Base-by-base conservation (phyloP, 2,888 invertebrate genomes). In the Aelia acuminata region DNA sequence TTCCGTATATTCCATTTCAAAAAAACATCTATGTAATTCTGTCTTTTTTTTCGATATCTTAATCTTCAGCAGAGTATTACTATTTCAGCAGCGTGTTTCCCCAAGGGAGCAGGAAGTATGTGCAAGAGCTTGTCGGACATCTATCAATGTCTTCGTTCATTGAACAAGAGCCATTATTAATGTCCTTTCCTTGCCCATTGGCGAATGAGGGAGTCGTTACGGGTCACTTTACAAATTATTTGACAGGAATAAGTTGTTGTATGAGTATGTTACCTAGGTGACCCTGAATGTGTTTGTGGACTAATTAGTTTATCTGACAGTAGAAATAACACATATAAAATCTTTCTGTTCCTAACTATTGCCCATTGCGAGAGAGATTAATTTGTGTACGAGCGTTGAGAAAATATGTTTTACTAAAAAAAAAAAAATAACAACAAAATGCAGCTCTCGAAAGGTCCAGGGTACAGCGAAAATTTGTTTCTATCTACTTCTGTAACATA, bases 101-200 rank as follows among this genome's bases (percentile, higher is more conserved):
- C 35, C 15, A 4, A 39, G 80, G 11, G 43, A 43, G 80, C 43
- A 43, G 80, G 80, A 43, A 80, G 80, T 39, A n/a, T n/a, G n/a
- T 80, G 43, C 80, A 43, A 80, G 80, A 3, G 8, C 80, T 47
- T 80, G 80, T 47, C 80, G 22, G n/a, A 20, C 80, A 80, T 80
- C 39, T 80, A 80, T 80, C 80, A 80, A 80, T 47, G 80, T 80
- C n/a, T n/a, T n/a, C 80, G 20, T 80, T 43, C 80, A 43, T 80
- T 80, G 80, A 80, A 80, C 43, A 80, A 22, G 43, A 39, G 22
- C 22, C 43, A 80, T 80, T 43, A 80, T 43, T 80, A 80, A 80
- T 80, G 43, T 47, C 8, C n/a, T 47, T 47, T 47, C 43, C 80
- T 80, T 80, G 80, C 11, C 39, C 43, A 80, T 11, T 1, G 39